Evolutionary conservation across 2,113 vertebrate genomes (phyloP).

Genomic region (Tragulus kanchil): DNA sequence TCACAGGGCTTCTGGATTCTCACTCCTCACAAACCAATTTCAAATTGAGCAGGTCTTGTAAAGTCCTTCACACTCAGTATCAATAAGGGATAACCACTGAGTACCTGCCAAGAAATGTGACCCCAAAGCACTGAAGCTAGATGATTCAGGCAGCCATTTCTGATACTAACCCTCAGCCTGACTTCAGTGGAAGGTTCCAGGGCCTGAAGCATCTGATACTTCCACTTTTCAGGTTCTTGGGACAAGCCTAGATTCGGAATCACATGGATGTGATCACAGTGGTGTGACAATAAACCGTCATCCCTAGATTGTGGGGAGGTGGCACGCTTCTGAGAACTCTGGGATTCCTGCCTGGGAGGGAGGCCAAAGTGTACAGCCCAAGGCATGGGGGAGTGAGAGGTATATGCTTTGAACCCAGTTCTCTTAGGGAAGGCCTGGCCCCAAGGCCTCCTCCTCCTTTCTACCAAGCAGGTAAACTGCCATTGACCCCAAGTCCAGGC

Average conservation of each 20-base stretch:
- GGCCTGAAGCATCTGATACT: not conserved
- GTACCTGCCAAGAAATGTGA: not conserved
- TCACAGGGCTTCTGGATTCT: not conserved
- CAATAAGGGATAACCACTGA: not conserved
- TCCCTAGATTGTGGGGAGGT: not conserved
- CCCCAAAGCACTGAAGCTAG: not conserved
- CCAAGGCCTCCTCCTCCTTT: not conserved
- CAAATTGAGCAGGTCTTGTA: not conserved
- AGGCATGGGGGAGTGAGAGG: rapidly evolving
- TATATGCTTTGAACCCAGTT: rapidly evolving
- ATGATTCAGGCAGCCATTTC: not conserved
- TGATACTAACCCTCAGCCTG: not conserved
- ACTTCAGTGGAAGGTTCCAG: not conserved
- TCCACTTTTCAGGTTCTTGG: not conserved
- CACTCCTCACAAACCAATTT: not conserved
- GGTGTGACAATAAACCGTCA: too few relatives aligned
- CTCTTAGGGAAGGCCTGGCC: not conserved
- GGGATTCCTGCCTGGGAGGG: not conserved
- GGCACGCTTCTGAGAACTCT: not conserved
- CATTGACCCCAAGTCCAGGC: rapidly evolving
- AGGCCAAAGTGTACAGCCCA: too few relatives aligned
- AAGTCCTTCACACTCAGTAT: not conserved
- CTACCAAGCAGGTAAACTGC: not conserved
- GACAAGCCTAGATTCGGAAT: not conserved
- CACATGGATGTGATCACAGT: not conserved